Evolutionary conservation across 2,888 invertebrate species (phyloP), one percentile per base, ranked within the genome.

Genomic region (Hoplodrina blanda): DNA sequence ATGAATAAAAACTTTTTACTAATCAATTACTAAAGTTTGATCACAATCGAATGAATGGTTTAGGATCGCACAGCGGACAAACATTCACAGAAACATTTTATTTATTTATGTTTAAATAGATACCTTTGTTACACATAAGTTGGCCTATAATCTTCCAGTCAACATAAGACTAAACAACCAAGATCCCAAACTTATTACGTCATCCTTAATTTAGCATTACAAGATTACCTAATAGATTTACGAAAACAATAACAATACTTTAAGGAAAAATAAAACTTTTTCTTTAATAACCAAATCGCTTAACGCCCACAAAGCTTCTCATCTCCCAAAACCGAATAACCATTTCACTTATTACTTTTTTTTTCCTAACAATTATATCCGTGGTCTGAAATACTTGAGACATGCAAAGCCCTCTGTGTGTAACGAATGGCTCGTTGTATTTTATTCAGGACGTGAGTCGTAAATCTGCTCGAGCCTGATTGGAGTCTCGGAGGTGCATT

Each of bases 401-500:
- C 67, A 86, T 86, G 88, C 87, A 88, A 88, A 89, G 87, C 83
- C 81, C 60, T 56, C 77, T 74, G 70, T 69, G 69, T 77, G 81
- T 82, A 83, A 89, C 80, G 85, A 85, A 89, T 89, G 70, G 83
- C 50, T 69, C 73, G 83, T 80, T 83, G 83, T 88, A 87, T 88
- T 88, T 89, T 86, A 86, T 86, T 83, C 84, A 67, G 77, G 69
- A 82, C 76, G 83, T 83, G 80, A 81, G 72, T 80, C 85, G 84
- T 90, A 88, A 90, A 90, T 90, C 82, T 81, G 69, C 71, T 44
- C 63, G 67, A 72, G 66, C 80, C 83, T 87, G 89, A 89, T 89
- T 88, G 86, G 83, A 78, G 81, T 73, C 80, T 49, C 69, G 80
- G 50, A 56, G 77, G 44, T 64, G 57, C 65, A 81, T 74, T 85